Evolutionary conservation across 1,140 invertebrate genomes (phyloP), one percentile per base, ranked within the genome.

Genomic region (Drosophila nigromelanica): DNA sequence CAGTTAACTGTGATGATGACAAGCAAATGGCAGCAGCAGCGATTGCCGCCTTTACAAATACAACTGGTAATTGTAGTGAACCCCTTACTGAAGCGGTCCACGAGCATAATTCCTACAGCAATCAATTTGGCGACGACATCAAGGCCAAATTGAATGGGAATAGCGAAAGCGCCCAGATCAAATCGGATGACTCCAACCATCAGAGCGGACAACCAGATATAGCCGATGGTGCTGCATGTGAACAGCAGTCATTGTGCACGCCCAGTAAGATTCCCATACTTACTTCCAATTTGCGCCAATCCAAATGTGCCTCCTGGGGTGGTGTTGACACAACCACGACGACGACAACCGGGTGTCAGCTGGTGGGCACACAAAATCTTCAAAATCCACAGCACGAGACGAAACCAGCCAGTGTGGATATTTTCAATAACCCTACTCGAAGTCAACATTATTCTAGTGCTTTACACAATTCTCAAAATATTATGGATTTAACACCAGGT

Each of bases 291-390:
- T 50, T 66, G 43, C 89, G 91, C 15, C 89, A 94, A 48, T 93
- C 93, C 68, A 94, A 94, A 79, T 94, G 93, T 81, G 93, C 93
- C 24, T 94, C 93, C 6, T 94, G 93, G 94, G 92, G 92, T 68
- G 93, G 93, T 2, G 92, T 91, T 58, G 92, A 91, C 30, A 52
- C 68, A 39, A 60, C 70, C 21, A 21, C 75, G n/a, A 5, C 33
- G 39, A 5, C 35, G 24, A 11, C 27, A 15, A 21, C 1, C 14
- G 62, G 24, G 33, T 33, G 50, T 39, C 14, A 21, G n/a, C n/a
- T n/a, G n/a, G n/a, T n/a, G 15, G 56, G 21, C 39, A 24, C 43
- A 73, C 15, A 43, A 39, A 30, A 39, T 33, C 54, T 45, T 15
- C 58, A 69, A 11, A 62, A 74, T 50, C 33, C 42, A 39, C 42